Percentiles rank a stretch among this genome's conserved stretches.
Conservation (phyloP, 30 jellyfish, hydroid and myxozoan genomes). For the Cassiopea andromeda region DNA sequence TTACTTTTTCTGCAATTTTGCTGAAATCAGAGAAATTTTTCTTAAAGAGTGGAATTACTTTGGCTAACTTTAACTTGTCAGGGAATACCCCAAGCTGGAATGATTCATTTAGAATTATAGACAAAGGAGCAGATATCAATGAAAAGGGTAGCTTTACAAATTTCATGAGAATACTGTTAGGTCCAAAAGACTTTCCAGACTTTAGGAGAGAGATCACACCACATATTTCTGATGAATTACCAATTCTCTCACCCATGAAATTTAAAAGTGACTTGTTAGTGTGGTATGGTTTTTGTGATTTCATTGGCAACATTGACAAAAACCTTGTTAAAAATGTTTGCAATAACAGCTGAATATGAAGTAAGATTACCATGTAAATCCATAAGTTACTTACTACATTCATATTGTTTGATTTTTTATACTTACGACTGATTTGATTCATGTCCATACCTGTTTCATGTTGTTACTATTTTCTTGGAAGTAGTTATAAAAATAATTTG, state of each 20-base stretch:
- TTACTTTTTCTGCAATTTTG: slow-evolving; percentile 58
- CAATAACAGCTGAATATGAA: slow-evolving; percentile 47
- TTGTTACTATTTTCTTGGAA: background rate
- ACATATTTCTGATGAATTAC: slow-evolving; percentile 30
- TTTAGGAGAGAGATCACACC: slow-evolving; percentile 47
- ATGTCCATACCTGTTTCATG: background rate
- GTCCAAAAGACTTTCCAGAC: slow-evolving; percentile 58
- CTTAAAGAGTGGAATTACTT: slow-evolving; percentile 51
- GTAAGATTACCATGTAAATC: slow-evolving; percentile 30
- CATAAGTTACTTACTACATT: slow-evolving; percentile 37
- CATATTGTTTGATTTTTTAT: slow-evolving; percentile 4
- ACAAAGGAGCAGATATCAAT: slow-evolving; percentile 19
- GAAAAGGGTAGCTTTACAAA: slow-evolving; percentile 20
- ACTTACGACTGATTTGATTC: background rate
- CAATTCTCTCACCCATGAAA: slow-evolving; percentile 27
- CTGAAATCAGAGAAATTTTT: slow-evolving; percentile 50
- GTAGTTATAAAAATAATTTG: background rate
- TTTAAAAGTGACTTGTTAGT: slow-evolving; percentile 20
- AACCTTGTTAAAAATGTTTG: slow-evolving; percentile 49
- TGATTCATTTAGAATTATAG: slow-evolving; percentile 34
- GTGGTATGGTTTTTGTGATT: slow-evolving; percentile 29
- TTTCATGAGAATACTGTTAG: slow-evolving; percentile 54
- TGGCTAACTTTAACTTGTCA: slow-evolving; percentile 43
- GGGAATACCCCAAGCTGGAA: slow-evolving; percentile 45
- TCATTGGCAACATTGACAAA: slow-evolving; percentile 51